Evolutionary conservation across 2,888 invertebrate genomes (phyloP).

Genomic region (Hydraecia micacea): DNA sequence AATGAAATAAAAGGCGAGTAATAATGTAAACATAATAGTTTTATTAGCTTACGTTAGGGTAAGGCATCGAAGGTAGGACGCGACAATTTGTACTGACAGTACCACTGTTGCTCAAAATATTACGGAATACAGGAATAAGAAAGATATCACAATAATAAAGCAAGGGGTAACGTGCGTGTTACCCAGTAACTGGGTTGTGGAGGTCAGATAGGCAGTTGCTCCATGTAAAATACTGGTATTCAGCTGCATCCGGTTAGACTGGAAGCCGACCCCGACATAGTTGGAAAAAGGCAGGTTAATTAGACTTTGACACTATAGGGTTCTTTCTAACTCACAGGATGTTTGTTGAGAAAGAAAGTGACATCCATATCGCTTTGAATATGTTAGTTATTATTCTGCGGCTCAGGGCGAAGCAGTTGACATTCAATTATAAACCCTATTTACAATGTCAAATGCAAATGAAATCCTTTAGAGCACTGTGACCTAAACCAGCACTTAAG

Average conservation of each 20-base stretch:
- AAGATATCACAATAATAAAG: constrained; percentile 1
- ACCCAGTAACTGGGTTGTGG: not conserved
- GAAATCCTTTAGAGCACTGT: not conserved
- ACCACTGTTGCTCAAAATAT: constrained; percentile 38
- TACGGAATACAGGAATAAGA: constrained; percentile 10
- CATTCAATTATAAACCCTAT: not conserved
- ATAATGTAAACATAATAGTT: constrained; percentile 66
- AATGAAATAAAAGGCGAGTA: constrained; percentile 48
- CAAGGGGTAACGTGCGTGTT: not conserved
- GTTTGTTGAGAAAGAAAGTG: not conserved
- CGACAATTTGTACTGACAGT: constrained; percentile 64
- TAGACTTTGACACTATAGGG: not conserved
- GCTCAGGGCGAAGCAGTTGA: not conserved
- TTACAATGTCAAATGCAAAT: not conserved
- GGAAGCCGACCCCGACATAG: no score
- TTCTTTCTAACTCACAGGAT: not conserved
- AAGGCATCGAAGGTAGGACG: constrained; percentile 70
- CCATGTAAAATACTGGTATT: not conserved
- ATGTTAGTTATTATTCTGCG: not conserved
- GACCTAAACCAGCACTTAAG: not conserved
- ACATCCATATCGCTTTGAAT: no score
- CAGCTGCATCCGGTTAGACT: not conserved
- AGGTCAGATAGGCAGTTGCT: not conserved
- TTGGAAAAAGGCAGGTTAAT: not conserved
- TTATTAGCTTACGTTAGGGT: constrained; percentile 65